These are phyloP conservation scores for Hedya salicella DNA, from an alignment of 2,888 invertebrate species.

Conservation along the genomic window DNA sequence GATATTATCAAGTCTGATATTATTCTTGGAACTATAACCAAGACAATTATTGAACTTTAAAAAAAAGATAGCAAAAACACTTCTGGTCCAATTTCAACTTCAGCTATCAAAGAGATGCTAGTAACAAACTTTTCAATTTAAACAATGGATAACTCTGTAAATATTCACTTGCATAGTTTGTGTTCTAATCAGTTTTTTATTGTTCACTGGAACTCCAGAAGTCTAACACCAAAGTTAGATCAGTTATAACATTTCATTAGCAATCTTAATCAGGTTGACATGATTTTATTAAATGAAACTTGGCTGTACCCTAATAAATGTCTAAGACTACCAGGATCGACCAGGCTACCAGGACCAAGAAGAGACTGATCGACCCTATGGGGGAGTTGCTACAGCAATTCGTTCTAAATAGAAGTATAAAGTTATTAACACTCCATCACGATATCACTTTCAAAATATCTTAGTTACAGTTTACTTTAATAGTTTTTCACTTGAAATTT, in stretches of 20 bases:
- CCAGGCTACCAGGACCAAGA: too few species aligned
- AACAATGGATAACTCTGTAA: not conserved
- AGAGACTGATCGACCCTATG: slow-evolving; percentile 3
- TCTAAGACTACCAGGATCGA: not conserved
- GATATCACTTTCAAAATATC: slow-evolving; percentile 13
- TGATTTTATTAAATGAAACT: slow-evolving; percentile 13
- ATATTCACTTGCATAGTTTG: too few species aligned
- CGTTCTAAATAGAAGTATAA: not conserved
- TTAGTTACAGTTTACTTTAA: not conserved
- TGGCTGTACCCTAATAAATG: not conserved
- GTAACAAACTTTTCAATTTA: not conserved
- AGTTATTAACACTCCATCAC: not conserved
- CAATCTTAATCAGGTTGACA: not conserved
- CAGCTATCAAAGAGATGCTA: not conserved
- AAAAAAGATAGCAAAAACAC: not conserved
- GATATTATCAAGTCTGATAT: slow-evolving; percentile 1
- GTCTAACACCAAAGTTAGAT: not conserved
- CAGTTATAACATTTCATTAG: not conserved
- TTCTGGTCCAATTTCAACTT: not conserved
- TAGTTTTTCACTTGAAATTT: not conserved
- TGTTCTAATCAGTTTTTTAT: not conserved
- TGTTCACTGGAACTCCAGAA: not conserved
- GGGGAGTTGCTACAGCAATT: not conserved
- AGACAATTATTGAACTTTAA: slow-evolving; percentile 1
- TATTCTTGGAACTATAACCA: not conserved